Evolutionary conservation across 2,113 vertebrate genomes (phyloP), one percentile per base, ranked within the genome.

Genomic region (Eleginops maclovinus): DNA sequence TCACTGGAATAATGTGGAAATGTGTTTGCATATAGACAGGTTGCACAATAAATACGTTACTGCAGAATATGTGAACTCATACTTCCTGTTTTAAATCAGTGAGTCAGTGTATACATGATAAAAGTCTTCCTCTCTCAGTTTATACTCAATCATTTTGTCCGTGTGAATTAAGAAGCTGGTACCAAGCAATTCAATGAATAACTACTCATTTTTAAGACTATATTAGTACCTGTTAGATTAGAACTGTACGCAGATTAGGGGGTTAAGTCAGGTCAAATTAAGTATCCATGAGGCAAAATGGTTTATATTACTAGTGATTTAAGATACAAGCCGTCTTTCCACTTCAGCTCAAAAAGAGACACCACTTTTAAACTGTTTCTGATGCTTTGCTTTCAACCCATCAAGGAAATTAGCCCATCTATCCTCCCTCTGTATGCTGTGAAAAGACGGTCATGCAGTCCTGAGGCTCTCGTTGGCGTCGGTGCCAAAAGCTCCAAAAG

Each of bases 401-500:
- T 64, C 14, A 46, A 46, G 2, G 59, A 77, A 67, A 69, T 19
- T 50, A 72, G 62, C 13, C 62, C 9, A 46, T 87, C 65, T 84
- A 58, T 82, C 80, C 28, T n/a, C 43, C 68, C 64, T 83, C 73
- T 73, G 67, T 72, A 46, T 65, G 26, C 70, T 12, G 61, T 63
- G 64, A 77, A 72, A 60, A 67, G 75, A 88, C 72, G 72, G 79
- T 78, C 73, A 67, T 74, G 69, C 10, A 12, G 59, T 70, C 61
- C 74, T 75, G 79, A 67, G 43, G 47, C 59, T 70, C 75, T 47
- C 50, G 14, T 14, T 81, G 73, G 78, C 81, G 54, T 56, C 15
- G 53, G 44, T 92, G 92, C 89, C 88, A 89, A 82, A 36, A 85
- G 54, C 64, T 74, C 76, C 63, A 76, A 76, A 73, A 83, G 72